Conservation (phyloP, 2,888 invertebrate genomes). For the Xylota segnis region DNA sequence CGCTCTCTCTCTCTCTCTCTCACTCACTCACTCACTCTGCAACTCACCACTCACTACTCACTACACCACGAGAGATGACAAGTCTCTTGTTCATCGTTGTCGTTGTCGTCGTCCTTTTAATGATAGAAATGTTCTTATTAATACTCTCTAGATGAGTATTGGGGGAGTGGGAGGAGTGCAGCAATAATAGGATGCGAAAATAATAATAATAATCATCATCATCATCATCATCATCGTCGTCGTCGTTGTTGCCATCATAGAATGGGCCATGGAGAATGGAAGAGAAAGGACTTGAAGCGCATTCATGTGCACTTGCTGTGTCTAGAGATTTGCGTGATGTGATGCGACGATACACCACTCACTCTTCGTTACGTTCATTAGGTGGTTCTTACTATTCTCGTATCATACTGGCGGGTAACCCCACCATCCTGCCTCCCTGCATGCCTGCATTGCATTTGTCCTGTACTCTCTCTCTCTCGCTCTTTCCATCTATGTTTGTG, state of each 20-base stretch:
- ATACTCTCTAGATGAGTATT: conserved; percentile 67
- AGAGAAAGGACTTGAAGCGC: conserved; percentile 73
- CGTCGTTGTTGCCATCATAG: conserved; percentile 23
- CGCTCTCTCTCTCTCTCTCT: neutral
- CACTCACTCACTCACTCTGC: neutral
- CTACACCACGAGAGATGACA: conserved; percentile 49
- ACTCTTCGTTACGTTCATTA: conserved; percentile 75
- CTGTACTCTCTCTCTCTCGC: neutral
- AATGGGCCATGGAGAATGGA: conserved; percentile 28
- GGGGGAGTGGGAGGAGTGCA: conserved; percentile 14
- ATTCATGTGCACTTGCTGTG: conserved; percentile 76
- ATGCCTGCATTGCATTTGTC: conserved; percentile 44
- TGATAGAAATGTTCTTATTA: conserved; percentile 77
- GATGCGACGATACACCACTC: conserved; percentile 75
- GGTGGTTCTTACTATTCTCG: conserved; percentile 55
- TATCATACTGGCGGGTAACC: neutral
- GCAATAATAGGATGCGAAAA: conserved; percentile 77
- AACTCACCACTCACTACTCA: conserved; percentile 33
- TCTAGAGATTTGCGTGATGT: conserved; percentile 76
- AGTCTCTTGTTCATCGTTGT: conserved; percentile 69
- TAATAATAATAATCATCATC: conserved; percentile 73
- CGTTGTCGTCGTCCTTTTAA: conserved; percentile 67
- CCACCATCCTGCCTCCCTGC: neutral
- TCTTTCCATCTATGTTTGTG: conserved; percentile 41
- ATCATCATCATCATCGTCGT: conserved; percentile 44